A percentile compares a stretch with the other conserved stretches of the same genome.
Evolutionary conservation across 1,140 invertebrate genomes (phyloP).

Genomic region (Drosophila varians): DNA sequence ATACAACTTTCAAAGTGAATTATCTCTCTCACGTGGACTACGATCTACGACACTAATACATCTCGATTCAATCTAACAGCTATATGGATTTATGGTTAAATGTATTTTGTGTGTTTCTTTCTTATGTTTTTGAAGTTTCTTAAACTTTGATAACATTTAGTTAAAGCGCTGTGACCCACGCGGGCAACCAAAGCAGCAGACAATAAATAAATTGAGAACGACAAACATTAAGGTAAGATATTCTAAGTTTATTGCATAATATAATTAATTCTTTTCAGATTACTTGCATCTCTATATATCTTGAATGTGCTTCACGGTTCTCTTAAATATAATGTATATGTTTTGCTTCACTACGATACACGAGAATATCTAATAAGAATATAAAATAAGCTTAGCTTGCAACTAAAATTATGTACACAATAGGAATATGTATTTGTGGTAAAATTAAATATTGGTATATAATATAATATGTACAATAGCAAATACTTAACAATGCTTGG

Average conservation of each 20-base stretch:
- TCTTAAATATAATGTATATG: constrained; percentile 50
- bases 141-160: constrained; percentile 40
- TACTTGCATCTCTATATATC: constrained; percentile 28
- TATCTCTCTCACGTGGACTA: constrained; percentile 27
- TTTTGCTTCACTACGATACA: constrained; percentile 32
- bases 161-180: constrained; percentile 37
- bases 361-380: constrained; percentile 17
- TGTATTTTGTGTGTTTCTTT: constrained; percentile 13
- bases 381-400: constrained; percentile 64
- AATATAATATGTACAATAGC: constrained; percentile 52
- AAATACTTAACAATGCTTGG: constrained; percentile 57
- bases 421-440: constrained; percentile 31
- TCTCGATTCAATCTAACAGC: constrained; percentile 18
- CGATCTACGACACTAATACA: constrained; percentile 35
- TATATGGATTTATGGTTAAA: constrained; percentile 6
- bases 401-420: constrained; percentile 54
- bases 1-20: constrained; percentile 58
- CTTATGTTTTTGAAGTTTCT: constrained; percentile 24
- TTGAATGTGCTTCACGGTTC: constrained; percentile 55
- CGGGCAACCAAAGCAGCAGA: constrained; percentile 43
- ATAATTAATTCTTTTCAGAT: constrained; percentile 27
- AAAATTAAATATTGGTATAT: constrained; percentile 14
- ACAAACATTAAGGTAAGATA: constrained; percentile 45
- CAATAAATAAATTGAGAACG: constrained; percentile 48
- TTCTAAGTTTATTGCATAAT: constrained; percentile 51